A percentile compares a stretch with the other conserved stretches of the same genome.
phyloP scores from a whole-genome alignment of 2,797 vertebrate genomes.

The Sus cebifrons region DNA sequence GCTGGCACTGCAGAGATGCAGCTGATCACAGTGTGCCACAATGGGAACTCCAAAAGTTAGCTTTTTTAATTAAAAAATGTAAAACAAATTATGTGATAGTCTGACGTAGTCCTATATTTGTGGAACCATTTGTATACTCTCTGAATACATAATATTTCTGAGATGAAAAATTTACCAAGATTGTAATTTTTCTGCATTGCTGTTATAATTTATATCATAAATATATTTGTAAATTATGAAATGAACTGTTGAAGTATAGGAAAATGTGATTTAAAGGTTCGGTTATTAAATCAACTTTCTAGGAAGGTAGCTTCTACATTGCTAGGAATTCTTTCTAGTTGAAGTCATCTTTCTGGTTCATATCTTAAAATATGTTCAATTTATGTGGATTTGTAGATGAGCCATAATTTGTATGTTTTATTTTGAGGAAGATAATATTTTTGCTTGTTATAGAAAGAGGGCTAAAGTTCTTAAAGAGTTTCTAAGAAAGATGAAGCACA shows the following conservation, averaged over 20 bases:
- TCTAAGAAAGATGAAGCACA: slow-evolving; percentile 34
- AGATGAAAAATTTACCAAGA: slow-evolving; percentile 14
- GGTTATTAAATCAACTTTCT: not conserved
- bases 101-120: not conserved
- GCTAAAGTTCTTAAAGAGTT: slow-evolving; percentile 7
- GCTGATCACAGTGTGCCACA: too few species aligned
- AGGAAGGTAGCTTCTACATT: slow-evolving; percentile 57
- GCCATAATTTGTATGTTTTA: not conserved
- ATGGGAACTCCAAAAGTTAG: too few species aligned
- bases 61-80: not conserved
- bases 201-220: slow-evolving; percentile 35
- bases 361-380: slow-evolving; percentile 51
- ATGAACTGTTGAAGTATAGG: not conserved
- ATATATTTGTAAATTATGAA: slow-evolving; percentile 23
- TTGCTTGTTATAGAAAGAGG: slow-evolving; percentile 66
- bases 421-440: slow-evolving; percentile 67
- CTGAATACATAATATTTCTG: slow-evolving; percentile 5
- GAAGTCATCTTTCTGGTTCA: slow-evolving; percentile 54
- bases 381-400: slow-evolving; percentile 19
- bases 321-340: slow-evolving; percentile 63
- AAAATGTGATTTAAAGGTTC: slow-evolving; percentile 31
- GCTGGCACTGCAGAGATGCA: too few species aligned
- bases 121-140: not conserved
- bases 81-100: not conserved
- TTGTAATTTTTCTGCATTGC: slow-evolving; percentile 44